Evolutionary conservation across 2,113 vertebrate species (phyloP).

Genomic region (Oreochromis aureus): DNA sequence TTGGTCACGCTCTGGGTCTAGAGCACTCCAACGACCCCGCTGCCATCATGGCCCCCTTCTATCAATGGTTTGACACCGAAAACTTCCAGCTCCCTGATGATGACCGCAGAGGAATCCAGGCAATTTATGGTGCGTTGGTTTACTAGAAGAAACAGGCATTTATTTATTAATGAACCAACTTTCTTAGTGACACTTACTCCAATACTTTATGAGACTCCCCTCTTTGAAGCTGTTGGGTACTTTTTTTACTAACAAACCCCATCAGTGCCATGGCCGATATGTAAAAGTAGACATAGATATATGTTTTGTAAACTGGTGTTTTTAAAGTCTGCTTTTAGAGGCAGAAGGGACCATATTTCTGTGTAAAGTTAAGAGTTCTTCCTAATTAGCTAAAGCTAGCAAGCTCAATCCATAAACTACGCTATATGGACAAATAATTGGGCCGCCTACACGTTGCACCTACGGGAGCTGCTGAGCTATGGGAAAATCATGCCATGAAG

Average conservation of each 20-base stretch:
- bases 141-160: not conserved
- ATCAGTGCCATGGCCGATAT: not conserved
- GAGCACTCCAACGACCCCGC: constrained; percentile 86
- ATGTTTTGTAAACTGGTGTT: not conserved
- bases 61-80: constrained; percentile 90
- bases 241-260: not conserved
- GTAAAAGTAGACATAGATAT: not conserved
- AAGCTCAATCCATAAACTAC: not conserved
- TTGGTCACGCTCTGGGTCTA: constrained; percentile 87
- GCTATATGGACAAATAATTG: not conserved
- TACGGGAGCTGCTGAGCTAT: not conserved
- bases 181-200: not conserved
- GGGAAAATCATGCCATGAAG: not conserved
- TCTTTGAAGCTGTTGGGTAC: fast-evolving
- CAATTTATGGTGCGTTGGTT: constrained; percentile 78
- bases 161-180: not conserved
- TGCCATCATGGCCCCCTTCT: constrained; percentile 92
- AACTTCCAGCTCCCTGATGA: constrained; percentile 86
- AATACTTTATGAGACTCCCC: not conserved
- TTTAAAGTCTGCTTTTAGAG: not conserved
- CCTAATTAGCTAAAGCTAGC: not conserved
- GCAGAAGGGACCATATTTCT: not conserved
- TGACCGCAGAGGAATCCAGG: constrained; percentile 84
- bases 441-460: fast-evolving
- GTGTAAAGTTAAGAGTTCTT: not conserved